Conservation (phyloP, 2,113 vertebrate species). For the Eretmochelys imbricata region DNA sequence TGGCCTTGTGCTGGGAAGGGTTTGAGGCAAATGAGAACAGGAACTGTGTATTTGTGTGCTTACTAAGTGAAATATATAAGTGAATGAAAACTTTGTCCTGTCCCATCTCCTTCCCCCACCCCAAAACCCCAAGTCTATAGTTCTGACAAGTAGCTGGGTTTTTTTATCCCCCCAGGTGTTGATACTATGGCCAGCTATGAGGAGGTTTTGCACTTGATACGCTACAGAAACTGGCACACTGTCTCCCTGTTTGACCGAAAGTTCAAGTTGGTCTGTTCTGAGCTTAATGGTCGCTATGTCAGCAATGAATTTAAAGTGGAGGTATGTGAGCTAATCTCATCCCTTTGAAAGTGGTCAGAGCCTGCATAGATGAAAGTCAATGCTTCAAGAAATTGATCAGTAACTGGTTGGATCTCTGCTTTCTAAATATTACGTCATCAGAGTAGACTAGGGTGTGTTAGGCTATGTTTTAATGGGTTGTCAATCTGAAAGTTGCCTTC, state of each 20-base stretch:
- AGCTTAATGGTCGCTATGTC: conserved; percentile 96
- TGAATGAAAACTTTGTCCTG: neutral
- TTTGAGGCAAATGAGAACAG: neutral
- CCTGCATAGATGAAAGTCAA: rapidly evolving
- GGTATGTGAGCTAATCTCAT: conserved; percentile 77
- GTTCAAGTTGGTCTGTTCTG: conserved; percentile 95
- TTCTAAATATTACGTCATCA: neutral
- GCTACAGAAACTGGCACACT: conserved; percentile 93
- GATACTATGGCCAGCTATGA: conserved; percentile 97
- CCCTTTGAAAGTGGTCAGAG: rapidly evolving
- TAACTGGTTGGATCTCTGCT: neutral
- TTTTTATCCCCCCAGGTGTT: conserved; percentile 81
- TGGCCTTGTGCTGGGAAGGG: neutral
- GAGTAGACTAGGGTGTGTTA: rapidly evolving
- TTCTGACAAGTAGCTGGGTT: neutral
- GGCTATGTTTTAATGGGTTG: rapidly evolving
- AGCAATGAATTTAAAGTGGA: conserved; percentile 98
- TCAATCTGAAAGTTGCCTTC: neutral
- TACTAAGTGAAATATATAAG: neutral
- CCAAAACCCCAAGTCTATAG: neutral
- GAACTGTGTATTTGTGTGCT: neutral
- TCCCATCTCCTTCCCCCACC: neutral
- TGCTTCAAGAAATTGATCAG: rapidly evolving
- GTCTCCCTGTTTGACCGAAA: conserved; percentile 93
- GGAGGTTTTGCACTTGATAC: conserved; percentile 90